Conservation (phyloP, 2,113 vertebrate species). For the Pterocles orientalis region DNA sequence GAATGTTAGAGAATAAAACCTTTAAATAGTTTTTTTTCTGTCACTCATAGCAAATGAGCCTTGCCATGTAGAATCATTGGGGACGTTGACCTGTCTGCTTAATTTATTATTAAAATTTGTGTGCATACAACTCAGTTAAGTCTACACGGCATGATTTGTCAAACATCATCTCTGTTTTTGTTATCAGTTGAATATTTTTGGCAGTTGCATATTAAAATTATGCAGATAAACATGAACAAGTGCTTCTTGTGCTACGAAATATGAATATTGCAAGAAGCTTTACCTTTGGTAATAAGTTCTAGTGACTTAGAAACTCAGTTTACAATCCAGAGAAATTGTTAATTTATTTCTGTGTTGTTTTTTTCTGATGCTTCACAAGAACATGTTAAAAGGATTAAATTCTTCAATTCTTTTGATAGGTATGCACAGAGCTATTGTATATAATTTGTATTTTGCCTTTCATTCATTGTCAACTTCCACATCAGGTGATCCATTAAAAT, state of each 20-base stretch:
- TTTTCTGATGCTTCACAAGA: not conserved
- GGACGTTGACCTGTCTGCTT: not conserved
- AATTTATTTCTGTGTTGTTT: not conserved
- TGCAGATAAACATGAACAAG: not conserved
- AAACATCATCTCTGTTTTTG: not conserved
- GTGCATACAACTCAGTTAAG: not conserved
- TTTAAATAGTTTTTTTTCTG: not conserved
- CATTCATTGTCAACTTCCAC: not conserved
- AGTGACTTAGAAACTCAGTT: not conserved
- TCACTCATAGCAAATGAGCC: not conserved
- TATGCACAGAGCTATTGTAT: not conserved
- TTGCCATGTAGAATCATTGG: not conserved
- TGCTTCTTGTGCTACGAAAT: not conserved
- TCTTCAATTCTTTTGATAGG: not conserved
- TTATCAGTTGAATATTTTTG: not conserved
- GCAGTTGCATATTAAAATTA: not conserved
- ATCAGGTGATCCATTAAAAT: not conserved
- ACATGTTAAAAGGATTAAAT: not conserved
- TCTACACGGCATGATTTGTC: not conserved
- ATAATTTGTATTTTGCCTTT: not conserved
- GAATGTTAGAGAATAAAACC: not conserved
- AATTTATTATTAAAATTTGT: not conserved
- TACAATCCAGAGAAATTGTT: not conserved
- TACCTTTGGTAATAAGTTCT: not conserved
- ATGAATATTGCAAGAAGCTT: not conserved